Evolutionary conservation across 1,140 invertebrate genomes (phyloP), one percentile per base, ranked within the genome.

Genomic region (Gryon sp.): DNA sequence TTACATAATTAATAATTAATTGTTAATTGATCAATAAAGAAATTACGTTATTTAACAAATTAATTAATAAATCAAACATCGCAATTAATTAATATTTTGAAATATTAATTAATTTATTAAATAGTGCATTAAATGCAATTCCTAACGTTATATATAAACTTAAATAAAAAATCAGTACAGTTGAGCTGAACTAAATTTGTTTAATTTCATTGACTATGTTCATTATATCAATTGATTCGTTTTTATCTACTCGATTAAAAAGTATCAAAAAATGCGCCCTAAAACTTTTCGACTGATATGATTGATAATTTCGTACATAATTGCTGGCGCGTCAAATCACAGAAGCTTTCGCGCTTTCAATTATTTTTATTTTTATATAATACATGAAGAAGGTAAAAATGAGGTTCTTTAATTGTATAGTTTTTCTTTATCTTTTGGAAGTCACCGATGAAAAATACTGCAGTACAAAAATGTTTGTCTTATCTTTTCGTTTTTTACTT

Each of bases 381-480:
- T 20, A 20, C n/a, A 16, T 4, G 15, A 15, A 15, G 24, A 30
- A 50, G n/a, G 19, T 41, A 19, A 22, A 41, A 19, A 22, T 15
- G 24, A 52, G n/a, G 16, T 9, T n/a, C n/a, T n/a, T n/a, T n/a
- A n/a, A n/a, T n/a, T n/a, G n/a, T n/a, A n/a, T n/a, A n/a, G n/a
- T n/a, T n/a, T n/a, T n/a, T n/a, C n/a, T n/a, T n/a, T n/a, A n/a
- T 28, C 15, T 11, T 24, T 4, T 55, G 50, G 34, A 72, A 53
- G 15, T 65, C 24, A 36, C 32, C 8, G 43, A 52, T 59, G 19
- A 65, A 81, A 76, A 73, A 82, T 69, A 43, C 83, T 80, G 69
- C 40, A 78, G 70, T 78, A 53, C 38, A 73, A 79, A 76, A 72
- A 43, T 38, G 36, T 69, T 59, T n/a, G n/a, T n/a, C n/a, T n/a